These are phyloP conservation scores for Gymnocheta viridis DNA, from an alignment of 2,888 invertebrate genomes.

Conservation along the genomic window DNA sequence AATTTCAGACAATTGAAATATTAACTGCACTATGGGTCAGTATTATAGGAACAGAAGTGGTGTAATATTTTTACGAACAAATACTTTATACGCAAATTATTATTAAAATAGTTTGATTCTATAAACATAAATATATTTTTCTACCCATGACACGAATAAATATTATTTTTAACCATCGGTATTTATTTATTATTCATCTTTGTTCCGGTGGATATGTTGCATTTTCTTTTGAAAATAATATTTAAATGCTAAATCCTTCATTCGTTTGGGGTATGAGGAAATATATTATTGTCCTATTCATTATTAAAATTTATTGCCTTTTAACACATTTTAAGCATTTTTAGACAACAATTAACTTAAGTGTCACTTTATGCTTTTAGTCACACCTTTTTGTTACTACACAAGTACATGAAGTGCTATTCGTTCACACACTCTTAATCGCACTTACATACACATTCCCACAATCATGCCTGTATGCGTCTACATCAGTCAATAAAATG, in stretches of 20 bases:
- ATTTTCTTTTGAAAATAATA: not conserved
- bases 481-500: slow-evolving; percentile 27
- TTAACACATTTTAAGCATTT: slow-evolving; percentile 68
- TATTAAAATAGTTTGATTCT: not conserved
- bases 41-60: not conserved
- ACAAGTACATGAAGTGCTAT: slow-evolving; percentile 52
- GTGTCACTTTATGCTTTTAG: slow-evolving; percentile 67
- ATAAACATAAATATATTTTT: not conserved
- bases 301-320: slow-evolving; percentile 69
- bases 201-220: not conserved
- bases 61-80: too few relatives aligned
- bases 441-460: not conserved
- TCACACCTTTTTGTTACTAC: slow-evolving; percentile 66
- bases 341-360: slow-evolving; percentile 68
- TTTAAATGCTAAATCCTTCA: not conserved
- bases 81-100: too few relatives aligned
- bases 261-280: slow-evolving; percentile 19
- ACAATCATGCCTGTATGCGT: not conserved
- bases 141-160: not conserved
- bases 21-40: slow-evolving; percentile 29
- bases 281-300: slow-evolving; percentile 53
- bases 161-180: not conserved
- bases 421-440: slow-evolving; percentile 44
- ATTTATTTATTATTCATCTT: too few relatives aligned
- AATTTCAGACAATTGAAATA: not conserved